Evolutionary conservation across 2,113 vertebrate species (phyloP), one percentile per base, ranked within the genome.

Genomic region (Hymenochirus boettgeri): DNA sequence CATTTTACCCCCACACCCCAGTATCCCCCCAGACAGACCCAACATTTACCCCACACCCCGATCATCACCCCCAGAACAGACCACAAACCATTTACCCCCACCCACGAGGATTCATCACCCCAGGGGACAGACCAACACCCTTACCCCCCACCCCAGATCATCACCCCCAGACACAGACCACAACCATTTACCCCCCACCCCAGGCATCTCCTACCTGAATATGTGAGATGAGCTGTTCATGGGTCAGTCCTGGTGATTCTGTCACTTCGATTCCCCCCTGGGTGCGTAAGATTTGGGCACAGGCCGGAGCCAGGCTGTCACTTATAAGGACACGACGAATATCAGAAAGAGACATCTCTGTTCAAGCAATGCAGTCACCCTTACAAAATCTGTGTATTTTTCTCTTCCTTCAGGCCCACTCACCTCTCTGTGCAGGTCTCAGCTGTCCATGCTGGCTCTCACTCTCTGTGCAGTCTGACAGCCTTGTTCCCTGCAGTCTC

Each of bases 221-320:
- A 77, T 93, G 86, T 2, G 76, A 79, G n/a, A 93, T 82, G 70
- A 99, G 74, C 60, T 98, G 90, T 50, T 94, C 88, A 45, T 82
- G 85, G 65, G 71, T 90, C 83, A 98, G 85, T n/a, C 82, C 88
- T 7, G 79, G 84, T 47, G 82, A 92, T 73, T 97, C 93, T n/a
- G 86, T 90, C 22, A 95, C 96, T 48, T 76, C 81, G 73, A 99
- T 86, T 60, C 91, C 95, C 57, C 88, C 90, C 63, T 57, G 53
- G 50, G 90, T 88, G 70, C 88, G 86, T 77, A 99, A 78, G 51
- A 97, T 91, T 59, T 80, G 66, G 76, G 79, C 81, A 76, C 96
- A 99, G 72, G 91, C 89, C 0, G 92, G 89, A 72, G 96, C 95
- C 22, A 99, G 88, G 58, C 87, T 93, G 45, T 98, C 96, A 61